Conservation (phyloP, 2,797 vertebrate species). For the Babyrousa celebensis region DNA sequence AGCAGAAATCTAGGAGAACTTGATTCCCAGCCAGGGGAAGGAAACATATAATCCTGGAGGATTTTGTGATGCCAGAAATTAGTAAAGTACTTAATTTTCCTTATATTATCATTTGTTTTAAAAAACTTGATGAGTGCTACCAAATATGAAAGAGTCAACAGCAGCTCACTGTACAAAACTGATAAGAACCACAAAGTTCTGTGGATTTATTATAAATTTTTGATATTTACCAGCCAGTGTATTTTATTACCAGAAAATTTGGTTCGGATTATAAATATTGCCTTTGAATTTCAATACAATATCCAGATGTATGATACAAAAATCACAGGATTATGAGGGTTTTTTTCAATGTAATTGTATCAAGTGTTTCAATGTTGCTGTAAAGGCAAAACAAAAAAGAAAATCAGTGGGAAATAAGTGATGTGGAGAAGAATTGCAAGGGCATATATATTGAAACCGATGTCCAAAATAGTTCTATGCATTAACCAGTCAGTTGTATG, state of each 20-base stretch:
- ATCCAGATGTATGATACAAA: background rate
- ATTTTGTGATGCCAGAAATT: background rate
- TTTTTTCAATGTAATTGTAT: background rate
- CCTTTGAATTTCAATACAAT: background rate
- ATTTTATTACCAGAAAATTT: background rate
- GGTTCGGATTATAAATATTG: background rate
- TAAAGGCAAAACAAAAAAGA: background rate
- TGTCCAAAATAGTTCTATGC: background rate
- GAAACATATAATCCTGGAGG: background rate
- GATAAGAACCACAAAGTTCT: background rate
- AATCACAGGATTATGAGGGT: background rate
- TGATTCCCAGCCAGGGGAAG: background rate
- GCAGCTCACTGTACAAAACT: background rate
- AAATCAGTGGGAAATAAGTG: background rate
- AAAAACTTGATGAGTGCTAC: no score
- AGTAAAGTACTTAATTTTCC: background rate
- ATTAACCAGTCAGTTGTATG: background rate
- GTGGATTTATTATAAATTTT: background rate
- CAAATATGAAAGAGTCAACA: background rate
- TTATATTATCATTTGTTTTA: background rate
- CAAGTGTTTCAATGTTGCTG: background rate
- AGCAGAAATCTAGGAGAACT: background rate
- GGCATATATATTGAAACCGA: background rate
- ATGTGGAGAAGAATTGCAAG: background rate
- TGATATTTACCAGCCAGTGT: background rate